phyloP scores from a whole-genome alignment of 2,113 vertebrate species.

The Otis tarda region DNA sequence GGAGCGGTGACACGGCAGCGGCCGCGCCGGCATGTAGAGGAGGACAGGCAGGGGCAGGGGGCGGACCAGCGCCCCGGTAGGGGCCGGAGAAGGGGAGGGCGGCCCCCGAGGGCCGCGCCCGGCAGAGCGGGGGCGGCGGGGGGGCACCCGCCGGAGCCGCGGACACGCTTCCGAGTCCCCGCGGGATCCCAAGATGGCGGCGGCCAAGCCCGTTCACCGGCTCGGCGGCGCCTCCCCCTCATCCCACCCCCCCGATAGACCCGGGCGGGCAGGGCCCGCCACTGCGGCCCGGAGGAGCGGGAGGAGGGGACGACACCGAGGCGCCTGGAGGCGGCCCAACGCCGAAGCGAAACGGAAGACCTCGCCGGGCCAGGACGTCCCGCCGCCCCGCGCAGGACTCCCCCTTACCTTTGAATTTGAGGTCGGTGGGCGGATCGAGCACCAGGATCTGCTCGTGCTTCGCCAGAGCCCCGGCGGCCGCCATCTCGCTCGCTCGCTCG shows the following conservation, averaged over 20 bases:
- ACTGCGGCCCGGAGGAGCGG: not conserved
- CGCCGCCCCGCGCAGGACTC: not conserved
- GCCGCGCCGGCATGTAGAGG: no score
- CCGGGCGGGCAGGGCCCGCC: not conserved
- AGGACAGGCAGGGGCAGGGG: no score
- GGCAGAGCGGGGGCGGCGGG: not conserved
- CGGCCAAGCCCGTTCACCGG: not conserved
- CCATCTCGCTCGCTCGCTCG: slow-evolving; percentile 57
- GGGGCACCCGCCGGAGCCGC: not conserved
- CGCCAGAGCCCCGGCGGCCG: slow-evolving; percentile 85
- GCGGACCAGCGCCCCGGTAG: not conserved
- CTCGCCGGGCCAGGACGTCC: not conserved
- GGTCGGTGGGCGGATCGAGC: slow-evolving; percentile 90
- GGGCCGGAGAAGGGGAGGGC: not conserved
- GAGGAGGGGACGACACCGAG: no score
- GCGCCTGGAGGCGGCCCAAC: not conserved
- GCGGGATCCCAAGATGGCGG: slow-evolving; percentile 66
- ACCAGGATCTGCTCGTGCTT: slow-evolving; percentile 92
- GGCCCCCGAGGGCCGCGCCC: not conserved
- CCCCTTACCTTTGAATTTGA: slow-evolving; percentile 91
- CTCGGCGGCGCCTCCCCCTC: not conserved
- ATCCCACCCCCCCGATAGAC: not conserved
- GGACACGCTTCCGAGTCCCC: not conserved
- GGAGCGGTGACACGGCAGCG: not conserved
- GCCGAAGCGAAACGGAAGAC: not conserved